phyloP scores from a whole-genome alignment of 2,797 vertebrate species.

The Lindbergichthys nudifrons region DNA sequence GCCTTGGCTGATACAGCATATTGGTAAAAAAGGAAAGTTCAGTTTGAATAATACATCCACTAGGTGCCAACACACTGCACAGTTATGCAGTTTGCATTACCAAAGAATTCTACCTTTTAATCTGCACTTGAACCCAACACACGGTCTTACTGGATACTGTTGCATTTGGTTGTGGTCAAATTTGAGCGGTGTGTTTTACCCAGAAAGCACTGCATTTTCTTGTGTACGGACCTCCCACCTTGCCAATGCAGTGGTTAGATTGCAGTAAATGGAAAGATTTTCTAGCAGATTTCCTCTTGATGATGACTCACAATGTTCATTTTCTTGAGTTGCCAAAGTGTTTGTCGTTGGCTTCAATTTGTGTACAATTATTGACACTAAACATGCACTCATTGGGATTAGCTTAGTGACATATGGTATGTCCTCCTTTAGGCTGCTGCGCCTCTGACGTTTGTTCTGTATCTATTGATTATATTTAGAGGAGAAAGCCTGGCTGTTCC shows the following conservation, averaged over 20 bases:
- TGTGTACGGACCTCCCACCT: background rate
- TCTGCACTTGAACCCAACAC: constrained; percentile 3
- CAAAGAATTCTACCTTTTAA: background rate
- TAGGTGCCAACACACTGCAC: background rate
- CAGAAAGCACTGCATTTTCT: background rate
- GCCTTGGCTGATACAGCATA: background rate
- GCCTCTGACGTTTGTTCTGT: too few species aligned
- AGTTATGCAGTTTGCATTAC: background rate
- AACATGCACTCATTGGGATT: too few species aligned
- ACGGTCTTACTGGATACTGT: background rate
- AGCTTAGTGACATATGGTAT: too few species aligned
- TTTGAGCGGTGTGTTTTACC: background rate
- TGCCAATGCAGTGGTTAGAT: background rate
- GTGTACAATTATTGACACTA: background rate
- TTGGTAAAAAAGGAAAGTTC: too few species aligned
- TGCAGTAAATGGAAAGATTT: background rate
- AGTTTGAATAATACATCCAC: background rate
- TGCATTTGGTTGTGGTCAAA: background rate
- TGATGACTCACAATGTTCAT: too few species aligned
- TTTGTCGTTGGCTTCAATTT: too few species aligned
- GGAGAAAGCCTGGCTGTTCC: background rate
- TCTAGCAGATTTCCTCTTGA: too few species aligned
- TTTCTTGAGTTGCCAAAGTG: background rate
- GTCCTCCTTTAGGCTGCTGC: too few species aligned
- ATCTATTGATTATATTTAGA: background rate